Conservation (phyloP, 2,888 invertebrate species). For the Mamestra brassicae region DNA sequence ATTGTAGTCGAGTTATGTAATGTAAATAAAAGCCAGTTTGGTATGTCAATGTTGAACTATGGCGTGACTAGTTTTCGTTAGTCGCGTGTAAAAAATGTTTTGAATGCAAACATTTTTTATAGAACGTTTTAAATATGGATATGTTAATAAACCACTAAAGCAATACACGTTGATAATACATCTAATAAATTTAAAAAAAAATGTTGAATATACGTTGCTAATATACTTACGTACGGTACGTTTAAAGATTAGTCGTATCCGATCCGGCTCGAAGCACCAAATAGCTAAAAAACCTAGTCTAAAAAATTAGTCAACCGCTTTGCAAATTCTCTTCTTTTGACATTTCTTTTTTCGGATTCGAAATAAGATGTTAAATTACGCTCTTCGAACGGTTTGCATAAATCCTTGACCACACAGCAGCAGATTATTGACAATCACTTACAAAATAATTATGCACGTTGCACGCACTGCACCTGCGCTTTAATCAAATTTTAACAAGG, state of each 20-base stretch:
- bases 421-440: conserved; percentile 25
- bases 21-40: conserved; percentile 55
- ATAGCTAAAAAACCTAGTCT: too few species aligned
- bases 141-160: neutral
- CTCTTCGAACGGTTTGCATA: neutral
- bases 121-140: neutral
- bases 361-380: too few species aligned
- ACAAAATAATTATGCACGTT: conserved; percentile 13
- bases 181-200: too few species aligned
- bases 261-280: conserved; percentile 20
- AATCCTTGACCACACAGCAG: conserved; percentile 10
- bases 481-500: neutral
- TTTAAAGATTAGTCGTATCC: neutral
- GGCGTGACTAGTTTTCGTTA: conserved; percentile 18
- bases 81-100: conserved; percentile 7
- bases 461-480: conserved; percentile 11
- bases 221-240: too few species aligned
- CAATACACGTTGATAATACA: too few species aligned
- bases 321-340: neutral
- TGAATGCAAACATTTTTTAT: neutral
- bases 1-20: conserved; percentile 46
- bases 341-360: neutral
- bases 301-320: neutral
- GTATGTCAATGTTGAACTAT: conserved; percentile 34
- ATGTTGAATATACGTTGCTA: too few species aligned